Evolutionary conservation across 2,113 vertebrate species (phyloP).

Genomic region (Astatotilapia flaviijosephi): DNA sequence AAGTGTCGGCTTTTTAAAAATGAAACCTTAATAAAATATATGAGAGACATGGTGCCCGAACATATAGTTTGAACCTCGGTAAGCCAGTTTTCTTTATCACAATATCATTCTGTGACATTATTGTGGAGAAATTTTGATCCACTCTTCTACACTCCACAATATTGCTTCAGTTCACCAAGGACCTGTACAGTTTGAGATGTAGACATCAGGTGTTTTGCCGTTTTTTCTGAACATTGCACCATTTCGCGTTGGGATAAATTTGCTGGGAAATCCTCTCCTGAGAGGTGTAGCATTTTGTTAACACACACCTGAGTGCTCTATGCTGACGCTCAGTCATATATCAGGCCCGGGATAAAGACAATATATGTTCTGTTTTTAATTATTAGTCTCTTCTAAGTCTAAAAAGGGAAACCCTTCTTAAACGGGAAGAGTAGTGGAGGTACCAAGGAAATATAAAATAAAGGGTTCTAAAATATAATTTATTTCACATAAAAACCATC

Average conservation of each 20-base stretch:
- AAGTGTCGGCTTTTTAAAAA: not conserved
- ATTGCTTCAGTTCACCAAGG: not conserved
- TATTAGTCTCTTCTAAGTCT: not conserved
- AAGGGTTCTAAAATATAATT: not conserved
- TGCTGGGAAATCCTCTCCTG: not conserved
- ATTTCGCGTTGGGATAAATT: not conserved
- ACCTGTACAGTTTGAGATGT: not conserved
- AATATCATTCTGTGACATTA: not conserved
- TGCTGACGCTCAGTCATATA: not conserved
- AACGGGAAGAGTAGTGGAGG: not conserved
- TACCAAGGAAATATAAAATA: not conserved
- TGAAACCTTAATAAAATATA: not conserved
- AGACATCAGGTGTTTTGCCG: not conserved
- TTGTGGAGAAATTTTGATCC: not conserved
- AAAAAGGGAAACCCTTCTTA: not conserved
- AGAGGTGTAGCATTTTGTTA: not conserved
- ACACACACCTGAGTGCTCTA: not conserved
- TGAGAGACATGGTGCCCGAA: not conserved
- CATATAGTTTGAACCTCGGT: not conserved
- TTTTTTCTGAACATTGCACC: not conserved
- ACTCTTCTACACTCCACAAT: not conserved
- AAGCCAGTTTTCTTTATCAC: not conserved
- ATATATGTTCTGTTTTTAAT: not conserved
- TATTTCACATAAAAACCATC: not conserved
- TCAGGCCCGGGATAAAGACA: not conserved